Base-by-base conservation (phyloP, 1,140 invertebrate species). In the Vanessa atalanta region DNA sequence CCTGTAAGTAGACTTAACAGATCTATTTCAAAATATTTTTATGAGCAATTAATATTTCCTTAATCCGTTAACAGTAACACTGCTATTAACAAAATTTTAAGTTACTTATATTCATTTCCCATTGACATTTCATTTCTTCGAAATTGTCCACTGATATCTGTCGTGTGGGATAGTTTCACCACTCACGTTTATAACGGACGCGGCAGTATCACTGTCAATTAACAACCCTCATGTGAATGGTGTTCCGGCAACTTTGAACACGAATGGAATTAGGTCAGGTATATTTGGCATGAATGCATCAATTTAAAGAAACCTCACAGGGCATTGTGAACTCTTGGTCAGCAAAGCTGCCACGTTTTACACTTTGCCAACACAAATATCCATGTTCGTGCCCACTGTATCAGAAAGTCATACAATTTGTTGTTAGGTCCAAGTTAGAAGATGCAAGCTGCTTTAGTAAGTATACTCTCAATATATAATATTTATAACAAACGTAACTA, bases 321-420 rank as follows among this genome's bases (percentile, higher is more conserved):
- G 3, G 20, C 14, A 6, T 14, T 51, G 48, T 26, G 55, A 61
- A 26, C 57, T 15, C 57, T 51, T 37, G 57, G 57, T 61, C 57
- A 61, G 26, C 57, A 13, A 16, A 50, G 51, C 50, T 16, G 65
- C 13, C 67, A 31, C 47, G 67, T 69, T 60, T 69, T 69, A 69
- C 67, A 68, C 51, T 23, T 14, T 37, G 64, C 66, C 72, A 78
- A 83, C 80, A 80, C 79, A 85, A 85, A 85, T 80, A 81, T 81
- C 60, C 53, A n/a, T 47, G 67, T 69, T 69, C 31, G 23, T 69
- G 67, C 55, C 37, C 53, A 69, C 43, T 47, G 67, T 69, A 69
- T 69, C 67, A 69, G 67, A 69, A 69, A 57, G 51, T 69, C 67
- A 69, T 69, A 69, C 63, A 47, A 48, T 31, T 47, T 26, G 8